Evolutionary conservation across 2,797 vertebrate species (phyloP).

Genomic region (Rhincodon typus): DNA sequence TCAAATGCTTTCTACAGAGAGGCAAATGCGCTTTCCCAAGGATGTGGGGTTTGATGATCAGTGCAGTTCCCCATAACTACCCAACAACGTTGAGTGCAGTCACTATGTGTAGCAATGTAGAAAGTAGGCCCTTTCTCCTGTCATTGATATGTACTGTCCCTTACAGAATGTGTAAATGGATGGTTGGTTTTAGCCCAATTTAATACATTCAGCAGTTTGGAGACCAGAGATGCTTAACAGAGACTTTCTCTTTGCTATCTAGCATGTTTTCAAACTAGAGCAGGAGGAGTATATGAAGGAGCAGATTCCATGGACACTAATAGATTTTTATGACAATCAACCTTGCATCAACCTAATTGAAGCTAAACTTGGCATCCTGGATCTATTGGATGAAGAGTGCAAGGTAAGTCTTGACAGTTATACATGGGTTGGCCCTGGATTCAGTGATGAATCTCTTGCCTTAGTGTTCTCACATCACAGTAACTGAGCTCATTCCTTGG

Average conservation of each 20-base stretch:
- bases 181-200: neutral
- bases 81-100: neutral
- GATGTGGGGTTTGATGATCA: neutral
- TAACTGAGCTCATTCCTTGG: neutral
- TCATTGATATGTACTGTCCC: neutral
- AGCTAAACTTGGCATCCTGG: constrained; percentile 90
- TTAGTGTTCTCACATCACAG: neutral
- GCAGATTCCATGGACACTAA: constrained; percentile 97
- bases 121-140: neutral
- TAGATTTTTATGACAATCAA: constrained; percentile 98
- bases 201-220: neutral
- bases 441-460: neutral
- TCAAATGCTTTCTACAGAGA: neutral
- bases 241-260: constrained; percentile 41
- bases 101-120: neutral
- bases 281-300: constrained; percentile 99
- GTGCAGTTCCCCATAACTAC: neutral
- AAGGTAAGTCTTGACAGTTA: constrained; percentile 58
- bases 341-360: constrained; percentile 99
- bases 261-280: constrained; percentile 98
- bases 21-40: neutral
- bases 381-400: constrained; percentile 94
- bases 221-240: neutral
- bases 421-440: neutral
- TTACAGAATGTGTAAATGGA: neutral